Conservation (phyloP, 2,888 invertebrate genomes). For the Eremobia ochroleuca region DNA sequence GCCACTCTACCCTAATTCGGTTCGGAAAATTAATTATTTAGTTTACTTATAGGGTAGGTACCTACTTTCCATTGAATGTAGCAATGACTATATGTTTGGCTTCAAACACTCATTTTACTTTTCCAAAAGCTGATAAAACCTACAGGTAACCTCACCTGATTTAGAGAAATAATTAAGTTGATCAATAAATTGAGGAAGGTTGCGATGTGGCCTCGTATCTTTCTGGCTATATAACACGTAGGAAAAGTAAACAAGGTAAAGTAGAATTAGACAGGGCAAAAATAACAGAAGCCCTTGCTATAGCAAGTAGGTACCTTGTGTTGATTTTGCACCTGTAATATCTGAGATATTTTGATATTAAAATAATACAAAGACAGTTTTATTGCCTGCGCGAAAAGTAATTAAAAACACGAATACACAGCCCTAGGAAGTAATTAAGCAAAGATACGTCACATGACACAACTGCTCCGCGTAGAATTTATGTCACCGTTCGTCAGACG, state of each 20-base stretch:
- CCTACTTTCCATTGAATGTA: background rate
- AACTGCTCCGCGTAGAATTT: slow-evolving; percentile 27
- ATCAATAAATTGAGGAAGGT: slow-evolving; percentile 35
- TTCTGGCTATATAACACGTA: slow-evolving; percentile 28
- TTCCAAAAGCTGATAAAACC: background rate
- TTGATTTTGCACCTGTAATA: slow-evolving; percentile 7
- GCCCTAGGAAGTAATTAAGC: slow-evolving; percentile 47
- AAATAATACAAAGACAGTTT: background rate
- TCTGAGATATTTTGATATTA: background rate
- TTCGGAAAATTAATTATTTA: slow-evolving; percentile 41
- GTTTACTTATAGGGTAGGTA: background rate
- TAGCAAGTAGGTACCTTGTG: background rate
- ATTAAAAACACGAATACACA: slow-evolving; percentile 36
- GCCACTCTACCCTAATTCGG: slow-evolving; percentile 25
- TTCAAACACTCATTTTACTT: background rate
- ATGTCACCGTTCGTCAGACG: slow-evolving; percentile 38
- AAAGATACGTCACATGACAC: slow-evolving; percentile 45
- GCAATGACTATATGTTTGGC: background rate
- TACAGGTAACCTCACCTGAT: background rate
- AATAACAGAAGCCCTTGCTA: background rate
- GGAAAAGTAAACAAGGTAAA: slow-evolving; percentile 23
- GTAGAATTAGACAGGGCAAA: background rate
- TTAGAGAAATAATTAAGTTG: slow-evolving; percentile 22
- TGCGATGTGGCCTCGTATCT: slow-evolving; percentile 12
- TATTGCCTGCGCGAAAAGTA: slow-evolving; percentile 13